These are phyloP conservation scores for Saccopteryx bilineata DNA, from an alignment of 2,113 vertebrate species.

Conservation along the genomic window DNA sequence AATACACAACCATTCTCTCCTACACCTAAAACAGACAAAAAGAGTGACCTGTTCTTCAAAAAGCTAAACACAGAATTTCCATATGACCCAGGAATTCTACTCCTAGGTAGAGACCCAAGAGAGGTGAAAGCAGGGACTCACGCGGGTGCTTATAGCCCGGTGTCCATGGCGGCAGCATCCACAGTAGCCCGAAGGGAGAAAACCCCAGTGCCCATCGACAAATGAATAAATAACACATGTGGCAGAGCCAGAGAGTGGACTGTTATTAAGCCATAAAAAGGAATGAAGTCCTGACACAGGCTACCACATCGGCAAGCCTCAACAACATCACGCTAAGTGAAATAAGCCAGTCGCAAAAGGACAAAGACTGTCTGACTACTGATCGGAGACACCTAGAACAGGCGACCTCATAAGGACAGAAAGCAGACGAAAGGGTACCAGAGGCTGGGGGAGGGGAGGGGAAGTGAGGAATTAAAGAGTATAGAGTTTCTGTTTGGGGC, in stretches of 20 bases:
- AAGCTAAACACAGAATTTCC: not conserved
- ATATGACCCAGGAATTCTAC: not conserved
- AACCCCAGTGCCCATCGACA: not conserved
- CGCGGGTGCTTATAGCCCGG: rapidly evolving
- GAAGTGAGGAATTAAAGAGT: not conserved
- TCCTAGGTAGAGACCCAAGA: not conserved
- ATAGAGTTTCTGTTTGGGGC: not conserved
- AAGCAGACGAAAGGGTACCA: not conserved
- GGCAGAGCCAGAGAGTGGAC: not conserved
- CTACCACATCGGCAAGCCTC: too few relatives aligned
- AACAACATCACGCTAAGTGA: not conserved
- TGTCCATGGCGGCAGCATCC: rapidly evolving
- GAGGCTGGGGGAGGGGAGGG: not conserved
- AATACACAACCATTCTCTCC: not conserved
- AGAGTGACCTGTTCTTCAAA: not conserved
- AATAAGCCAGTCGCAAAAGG: not conserved
- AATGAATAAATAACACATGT: too few relatives aligned
- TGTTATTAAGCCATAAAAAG: not conserved
- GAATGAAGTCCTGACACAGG: not conserved
- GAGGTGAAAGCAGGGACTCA: not conserved
- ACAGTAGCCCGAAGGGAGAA: not conserved
- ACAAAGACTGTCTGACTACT: not conserved
- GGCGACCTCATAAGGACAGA: too few relatives aligned
- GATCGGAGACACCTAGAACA: too few relatives aligned
- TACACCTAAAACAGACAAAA: not conserved